These are phyloP conservation scores for Sturmia bella DNA, from an alignment of 2,888 invertebrate species.

Conservation along the genomic window DNA sequence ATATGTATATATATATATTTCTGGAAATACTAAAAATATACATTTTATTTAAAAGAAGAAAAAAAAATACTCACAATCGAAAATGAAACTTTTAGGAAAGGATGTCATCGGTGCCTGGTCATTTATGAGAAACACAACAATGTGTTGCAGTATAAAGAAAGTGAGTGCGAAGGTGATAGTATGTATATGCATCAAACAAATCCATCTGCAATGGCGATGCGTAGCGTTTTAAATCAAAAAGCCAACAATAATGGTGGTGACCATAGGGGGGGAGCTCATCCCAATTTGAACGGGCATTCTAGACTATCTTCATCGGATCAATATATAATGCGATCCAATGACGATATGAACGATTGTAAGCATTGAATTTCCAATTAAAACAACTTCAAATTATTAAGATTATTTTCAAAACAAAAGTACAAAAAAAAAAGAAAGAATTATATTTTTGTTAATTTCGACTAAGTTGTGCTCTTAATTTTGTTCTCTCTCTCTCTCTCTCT, in stretches of 20 bases:
- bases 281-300: constrained; percentile 83
- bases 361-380: constrained; percentile 76
- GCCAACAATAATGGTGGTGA: constrained; percentile 74
- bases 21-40: constrained; percentile 37
- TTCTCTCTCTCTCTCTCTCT: background rate
- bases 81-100: constrained; percentile 86
- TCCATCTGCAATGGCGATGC: constrained; percentile 83
- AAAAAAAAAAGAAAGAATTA: constrained; percentile 30
- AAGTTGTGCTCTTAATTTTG: constrained; percentile 1
- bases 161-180: constrained; percentile 88
- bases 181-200: constrained; percentile 83
- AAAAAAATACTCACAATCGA: constrained; percentile 71
- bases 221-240: constrained; percentile 82
- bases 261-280: constrained; percentile 83
- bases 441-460: constrained; percentile 31
- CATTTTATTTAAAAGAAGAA: constrained; percentile 43
- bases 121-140: constrained; percentile 97
- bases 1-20: too few relatives aligned
- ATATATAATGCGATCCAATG: constrained; percentile 83
- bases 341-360: constrained; percentile 83
- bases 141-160: constrained; percentile 98
- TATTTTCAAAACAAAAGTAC: constrained; percentile 53
- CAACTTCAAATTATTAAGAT: constrained; percentile 42
- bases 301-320: constrained; percentile 83
- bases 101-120: constrained; percentile 96